Base-by-base conservation (phyloP, 2,888 invertebrate genomes). In the Idaea biselata region DNA sequence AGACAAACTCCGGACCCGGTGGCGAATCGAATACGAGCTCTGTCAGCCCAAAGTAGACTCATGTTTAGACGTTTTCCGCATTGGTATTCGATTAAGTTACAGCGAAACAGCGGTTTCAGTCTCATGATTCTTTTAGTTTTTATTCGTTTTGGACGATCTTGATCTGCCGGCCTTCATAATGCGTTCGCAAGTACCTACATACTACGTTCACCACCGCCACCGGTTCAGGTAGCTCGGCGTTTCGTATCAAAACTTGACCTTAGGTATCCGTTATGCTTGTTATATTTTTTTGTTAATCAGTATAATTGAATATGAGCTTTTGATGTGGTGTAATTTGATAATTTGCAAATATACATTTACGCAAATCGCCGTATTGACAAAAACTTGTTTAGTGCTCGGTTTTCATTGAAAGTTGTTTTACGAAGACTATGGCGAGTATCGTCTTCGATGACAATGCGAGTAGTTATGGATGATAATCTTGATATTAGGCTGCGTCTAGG, bases 221-320 rank as follows among this genome's bases (percentile, higher is more conserved):
- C 86, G 86, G 83, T 86, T 83, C 90, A 91, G 91, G 91, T 91
- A 91, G 90, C 87, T 82, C 80, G 79, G 77, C 79, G 82, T 82
- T 82, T 86, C 80, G 81, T 84, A 85, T 80, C 81, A 84, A 82
- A 87, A 82, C 83, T 85, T 88, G 87, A 90, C 88, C 89, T 89
- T 90, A 90, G 88, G 88, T 88, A 89, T 90, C 84, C 82, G 87
- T 87, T 87, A 87, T 82, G 88, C 84, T 84, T 79, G 83, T 87
- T 86, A 81, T 75, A 18, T 56, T 87, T 86, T 87, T 86, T 85
- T 84, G 86, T 86, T 83, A 83, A 84, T 86, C 82, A 82, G 84
- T 83, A 80, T 81, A 79, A 80, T 80, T 81, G 80, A 80, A 83
- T 84, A 87, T 84, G 86, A 87, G 84, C 78, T 86, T 88, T 85